These are phyloP conservation scores for Drosophila histrio DNA, from an alignment of 2,888 invertebrate species.

Conservation along the genomic window DNA sequence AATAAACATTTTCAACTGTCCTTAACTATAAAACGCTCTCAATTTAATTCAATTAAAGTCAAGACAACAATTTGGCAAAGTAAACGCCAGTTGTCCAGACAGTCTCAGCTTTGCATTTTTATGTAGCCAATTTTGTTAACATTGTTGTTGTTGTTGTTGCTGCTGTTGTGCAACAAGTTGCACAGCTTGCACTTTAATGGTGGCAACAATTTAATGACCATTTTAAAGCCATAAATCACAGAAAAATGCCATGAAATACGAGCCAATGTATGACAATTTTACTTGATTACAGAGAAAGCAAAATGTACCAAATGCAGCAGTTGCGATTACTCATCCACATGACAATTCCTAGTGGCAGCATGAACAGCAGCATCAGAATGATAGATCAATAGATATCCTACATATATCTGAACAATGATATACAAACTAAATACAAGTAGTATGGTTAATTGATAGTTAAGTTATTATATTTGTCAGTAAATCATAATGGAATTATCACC, in stretches of 20 bases:
- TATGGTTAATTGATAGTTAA: too few species aligned
- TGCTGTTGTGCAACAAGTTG: slow-evolving; percentile 69
- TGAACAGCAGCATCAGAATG: background rate
- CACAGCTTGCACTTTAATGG: slow-evolving; percentile 52
- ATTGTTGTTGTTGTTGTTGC: slow-evolving; percentile 39
- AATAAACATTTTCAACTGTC: slow-evolving; percentile 23
- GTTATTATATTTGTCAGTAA: too few species aligned
- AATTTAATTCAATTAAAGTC: slow-evolving; percentile 71
- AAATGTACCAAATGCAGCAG: slow-evolving; percentile 16
- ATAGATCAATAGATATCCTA: background rate
- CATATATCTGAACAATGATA: too few species aligned
- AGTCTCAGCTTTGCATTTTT: background rate
- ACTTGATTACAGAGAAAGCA: slow-evolving; percentile 52
- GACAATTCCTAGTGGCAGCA: slow-evolving; percentile 30
- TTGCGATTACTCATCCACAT: slow-evolving; percentile 49
- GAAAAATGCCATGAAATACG: slow-evolving; percentile 35
- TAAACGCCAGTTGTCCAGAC: background rate
- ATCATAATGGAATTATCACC: too few species aligned
- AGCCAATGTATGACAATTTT: slow-evolving; percentile 52
- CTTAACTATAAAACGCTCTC: slow-evolving; percentile 36
- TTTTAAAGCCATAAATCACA: slow-evolving; percentile 69
- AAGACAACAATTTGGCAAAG: slow-evolving; percentile 22
- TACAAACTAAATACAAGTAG: background rate
- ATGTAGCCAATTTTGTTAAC: slow-evolving; percentile 33
- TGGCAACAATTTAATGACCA: slow-evolving; percentile 43